Percentiles rank a stretch among this genome's conserved stretches.
These are phyloP conservation scores for Onychomys torridus DNA, from an alignment of 2,797 vertebrate genomes.

Conservation along the genomic window DNA sequence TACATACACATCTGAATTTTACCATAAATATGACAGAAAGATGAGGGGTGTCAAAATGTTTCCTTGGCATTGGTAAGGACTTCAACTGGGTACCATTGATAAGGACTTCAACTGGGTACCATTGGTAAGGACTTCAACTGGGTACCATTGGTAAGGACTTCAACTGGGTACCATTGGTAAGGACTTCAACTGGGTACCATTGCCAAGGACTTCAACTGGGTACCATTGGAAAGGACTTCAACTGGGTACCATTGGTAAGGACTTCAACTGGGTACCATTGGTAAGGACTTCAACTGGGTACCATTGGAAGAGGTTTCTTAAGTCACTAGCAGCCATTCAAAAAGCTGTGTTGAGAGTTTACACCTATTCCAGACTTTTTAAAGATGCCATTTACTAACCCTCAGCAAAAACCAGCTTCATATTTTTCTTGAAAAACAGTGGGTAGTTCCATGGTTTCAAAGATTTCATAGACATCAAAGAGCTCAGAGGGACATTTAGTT, in stretches of 20 bases:
- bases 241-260: slow-evolving; percentile 38
- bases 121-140: slow-evolving; percentile 47
- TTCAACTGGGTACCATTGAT: neutral
- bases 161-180: slow-evolving; percentile 33
- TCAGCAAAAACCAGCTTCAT: slow-evolving; percentile 68
- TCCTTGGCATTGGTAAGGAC: slow-evolving; percentile 36
- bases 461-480: slow-evolving; percentile 80
- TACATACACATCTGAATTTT: neutral
- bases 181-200: slow-evolving; percentile 28
- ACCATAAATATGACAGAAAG: slow-evolving; percentile 37
- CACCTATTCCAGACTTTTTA: slow-evolving; percentile 60
- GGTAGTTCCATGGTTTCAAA: slow-evolving; percentile 74
- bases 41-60: slow-evolving; percentile 47
- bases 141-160: too few relatives aligned
- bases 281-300: slow-evolving; percentile 23
- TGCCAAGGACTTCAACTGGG: slow-evolving; percentile 44
- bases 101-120: slow-evolving; percentile 13
- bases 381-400: slow-evolving; percentile 69
- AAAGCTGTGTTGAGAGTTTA: slow-evolving; percentile 15
- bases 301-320: slow-evolving; percentile 47
- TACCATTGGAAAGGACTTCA: slow-evolving; percentile 46
- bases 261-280: too few relatives aligned
- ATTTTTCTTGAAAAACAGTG: slow-evolving; percentile 71
- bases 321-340: slow-evolving; percentile 32
- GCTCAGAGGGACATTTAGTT: slow-evolving; percentile 73